Conservation (phyloP, 2,113 vertebrate genomes). For the Casuarius casuarius region DNA sequence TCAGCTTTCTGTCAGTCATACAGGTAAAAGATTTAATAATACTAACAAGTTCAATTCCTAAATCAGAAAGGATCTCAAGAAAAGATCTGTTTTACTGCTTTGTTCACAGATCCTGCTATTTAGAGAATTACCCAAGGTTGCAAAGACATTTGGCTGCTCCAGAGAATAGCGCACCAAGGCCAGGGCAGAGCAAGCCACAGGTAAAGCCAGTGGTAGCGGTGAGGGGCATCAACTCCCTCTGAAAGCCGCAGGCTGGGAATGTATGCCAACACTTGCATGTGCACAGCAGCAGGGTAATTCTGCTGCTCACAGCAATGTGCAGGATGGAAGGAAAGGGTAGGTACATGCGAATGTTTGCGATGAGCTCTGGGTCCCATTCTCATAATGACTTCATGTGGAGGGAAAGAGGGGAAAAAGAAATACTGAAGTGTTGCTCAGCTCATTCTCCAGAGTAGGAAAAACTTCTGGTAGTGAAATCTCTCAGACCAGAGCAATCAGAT, state of each 20-base stretch:
- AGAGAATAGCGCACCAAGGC: not conserved
- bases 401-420: not conserved
- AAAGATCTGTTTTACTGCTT: not conserved
- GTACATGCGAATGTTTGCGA: not conserved
- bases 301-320: not conserved
- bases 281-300: not conserved
- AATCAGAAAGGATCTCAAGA: not conserved
- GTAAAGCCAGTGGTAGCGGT: not conserved
- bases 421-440: not conserved
- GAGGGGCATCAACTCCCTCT: not conserved
- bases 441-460: not conserved
- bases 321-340: not conserved
- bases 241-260: not conserved
- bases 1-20: not conserved
- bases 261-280: not conserved
- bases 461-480: not conserved
- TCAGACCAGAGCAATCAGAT: not conserved
- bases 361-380: not conserved
- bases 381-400: not conserved
- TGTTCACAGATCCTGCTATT: not conserved
- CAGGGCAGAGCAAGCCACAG: not conserved
- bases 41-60: not conserved
- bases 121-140: not conserved
- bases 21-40: not conserved
- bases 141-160: not conserved